phyloP scores from a whole-genome alignment of 2,113 vertebrate genomes.

The Melanocharis versteri region DNA sequence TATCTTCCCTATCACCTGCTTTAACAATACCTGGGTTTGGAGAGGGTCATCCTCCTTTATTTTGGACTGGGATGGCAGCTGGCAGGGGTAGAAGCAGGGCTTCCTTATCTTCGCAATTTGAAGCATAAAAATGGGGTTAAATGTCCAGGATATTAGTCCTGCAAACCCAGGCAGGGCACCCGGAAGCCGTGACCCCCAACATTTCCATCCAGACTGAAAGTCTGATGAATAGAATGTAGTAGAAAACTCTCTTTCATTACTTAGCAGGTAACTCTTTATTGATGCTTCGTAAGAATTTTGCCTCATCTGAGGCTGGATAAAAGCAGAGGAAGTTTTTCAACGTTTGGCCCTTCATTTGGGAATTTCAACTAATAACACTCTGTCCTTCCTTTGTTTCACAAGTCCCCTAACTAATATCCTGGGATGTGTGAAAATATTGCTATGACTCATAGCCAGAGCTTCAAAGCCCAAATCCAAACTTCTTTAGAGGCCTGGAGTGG shows the following conservation, averaged over 20 bases:
- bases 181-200: background rate
- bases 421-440: slow-evolving; percentile 11
- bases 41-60: background rate
- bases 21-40: background rate
- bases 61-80: background rate
- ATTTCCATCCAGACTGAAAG: background rate
- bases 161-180: background rate
- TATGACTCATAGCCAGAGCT: background rate
- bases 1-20: background rate
- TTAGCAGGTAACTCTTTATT: background rate
- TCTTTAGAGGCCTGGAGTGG: background rate
- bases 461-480: background rate
- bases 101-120: background rate
- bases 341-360: slow-evolving; percentile 16
- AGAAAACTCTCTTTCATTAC: background rate
- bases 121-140: background rate
- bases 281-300: background rate
- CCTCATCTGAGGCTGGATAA: background rate
- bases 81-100: background rate
- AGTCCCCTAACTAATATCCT: slow-evolving; percentile 38
- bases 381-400: slow-evolving; percentile 36
- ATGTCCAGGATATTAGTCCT: background rate
- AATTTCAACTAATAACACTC: slow-evolving; percentile 47
- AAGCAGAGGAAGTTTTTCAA: background rate
- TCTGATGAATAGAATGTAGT: background rate